phyloP scores from a whole-genome alignment of 2,113 vertebrate genomes.

The Cebidichthys violaceus region DNA sequence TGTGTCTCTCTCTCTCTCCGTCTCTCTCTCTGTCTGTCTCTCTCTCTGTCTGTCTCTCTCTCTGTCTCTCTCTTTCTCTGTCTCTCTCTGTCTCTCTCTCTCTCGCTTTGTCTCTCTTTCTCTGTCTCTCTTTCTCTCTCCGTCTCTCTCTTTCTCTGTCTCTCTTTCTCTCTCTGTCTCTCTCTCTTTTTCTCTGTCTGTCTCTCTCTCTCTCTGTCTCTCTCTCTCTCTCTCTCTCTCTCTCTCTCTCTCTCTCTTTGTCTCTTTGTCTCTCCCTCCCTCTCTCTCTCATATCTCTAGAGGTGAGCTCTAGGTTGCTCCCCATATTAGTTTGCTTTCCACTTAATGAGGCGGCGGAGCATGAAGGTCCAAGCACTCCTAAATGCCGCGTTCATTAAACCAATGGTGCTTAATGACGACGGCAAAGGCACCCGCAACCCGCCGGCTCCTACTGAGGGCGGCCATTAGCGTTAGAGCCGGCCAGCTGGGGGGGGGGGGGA shows the following conservation, averaged over 20 bases:
- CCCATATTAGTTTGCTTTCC: slow-evolving; percentile 83
- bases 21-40: not conserved
- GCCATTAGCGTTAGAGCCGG: slow-evolving; percentile 74
- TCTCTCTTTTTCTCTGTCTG: too few species aligned
- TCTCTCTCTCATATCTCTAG: slow-evolving; percentile 67
- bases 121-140: too few species aligned
- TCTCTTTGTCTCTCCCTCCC: not conserved
- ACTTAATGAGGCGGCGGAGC: slow-evolving; percentile 84
- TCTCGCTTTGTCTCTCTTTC: too few species aligned
- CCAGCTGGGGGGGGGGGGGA: slow-evolving; percentile 78
- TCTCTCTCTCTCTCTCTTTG: not conserved
- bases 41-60: not conserved
- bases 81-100: too few species aligned
- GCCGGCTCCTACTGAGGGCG: slow-evolving; percentile 75
- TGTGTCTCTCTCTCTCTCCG: not conserved
- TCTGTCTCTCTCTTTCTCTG: too few species aligned
- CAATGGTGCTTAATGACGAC: slow-evolving; percentile 84
- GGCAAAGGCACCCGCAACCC: slow-evolving; percentile 80
- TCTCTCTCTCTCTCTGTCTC: too few species aligned
- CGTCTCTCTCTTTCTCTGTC: not conserved
- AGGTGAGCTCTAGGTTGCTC: slow-evolving; percentile 86
- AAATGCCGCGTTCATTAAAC: slow-evolving; percentile 85
- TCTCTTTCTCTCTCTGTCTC: too few species aligned
- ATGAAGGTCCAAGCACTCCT: slow-evolving; percentile 86
- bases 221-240: too few species aligned